These are phyloP conservation scores for Pararge aegeria DNA, from an alignment of 1,140 invertebrate genomes.

Conservation along the genomic window DNA sequence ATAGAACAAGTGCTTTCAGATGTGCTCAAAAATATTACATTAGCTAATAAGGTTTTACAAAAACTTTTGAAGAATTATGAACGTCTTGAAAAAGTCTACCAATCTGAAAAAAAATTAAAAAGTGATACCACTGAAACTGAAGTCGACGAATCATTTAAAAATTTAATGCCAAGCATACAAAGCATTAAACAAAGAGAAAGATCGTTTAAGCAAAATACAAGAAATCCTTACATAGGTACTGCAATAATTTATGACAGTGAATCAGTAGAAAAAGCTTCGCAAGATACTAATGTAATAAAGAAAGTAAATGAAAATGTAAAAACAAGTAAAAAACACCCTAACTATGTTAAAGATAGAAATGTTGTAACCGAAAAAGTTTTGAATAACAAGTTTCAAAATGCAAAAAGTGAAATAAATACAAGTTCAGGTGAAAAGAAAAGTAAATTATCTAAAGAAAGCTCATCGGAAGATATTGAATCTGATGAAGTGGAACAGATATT, in stretches of 20 bases:
- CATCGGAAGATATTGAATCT: constrained; percentile 7
- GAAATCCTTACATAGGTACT: constrained; percentile 11
- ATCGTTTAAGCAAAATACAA: constrained; percentile 8
- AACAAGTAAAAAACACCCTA: background rate
- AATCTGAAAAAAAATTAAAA: constrained; percentile 31
- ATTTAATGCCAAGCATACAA: constrained; percentile 6
- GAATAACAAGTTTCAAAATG: background rate
- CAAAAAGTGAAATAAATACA: background rate
- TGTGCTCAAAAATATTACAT: constrained; percentile 47
- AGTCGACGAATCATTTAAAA: constrained; percentile 30
- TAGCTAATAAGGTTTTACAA: constrained; percentile 46
- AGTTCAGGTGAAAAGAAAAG: background rate
- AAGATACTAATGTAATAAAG: background rate
- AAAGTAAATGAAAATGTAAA: background rate
- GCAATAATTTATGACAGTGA: constrained; percentile 19
- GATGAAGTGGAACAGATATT: constrained; percentile 8
- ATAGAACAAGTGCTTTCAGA: constrained; percentile 36
- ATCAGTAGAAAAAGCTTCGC: background rate
- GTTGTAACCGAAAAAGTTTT: background rate
- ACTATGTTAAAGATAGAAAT: background rate
- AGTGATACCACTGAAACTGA: constrained; percentile 33
- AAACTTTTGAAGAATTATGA: constrained; percentile 51
- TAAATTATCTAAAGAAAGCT: background rate
- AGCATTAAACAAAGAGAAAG: constrained; percentile 17
- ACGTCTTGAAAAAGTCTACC: constrained; percentile 42